Base-by-base conservation (phyloP, 2,113 vertebrate species). In the Pavo muticus region DNA sequence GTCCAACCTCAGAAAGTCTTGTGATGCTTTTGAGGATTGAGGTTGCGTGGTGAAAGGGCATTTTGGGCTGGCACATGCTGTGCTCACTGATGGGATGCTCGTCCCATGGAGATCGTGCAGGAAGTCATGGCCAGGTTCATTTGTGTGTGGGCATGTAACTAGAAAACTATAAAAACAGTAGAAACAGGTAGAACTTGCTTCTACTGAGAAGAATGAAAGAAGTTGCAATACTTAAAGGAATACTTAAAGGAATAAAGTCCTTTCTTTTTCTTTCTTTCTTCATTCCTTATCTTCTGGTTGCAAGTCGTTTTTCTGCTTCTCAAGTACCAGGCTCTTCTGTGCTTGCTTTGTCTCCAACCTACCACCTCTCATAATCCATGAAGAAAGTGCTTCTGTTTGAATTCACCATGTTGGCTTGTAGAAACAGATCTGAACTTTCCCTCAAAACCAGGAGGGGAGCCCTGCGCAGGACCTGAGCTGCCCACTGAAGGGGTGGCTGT, bases 121-220 rank as follows among this genome's bases (percentile, higher is more conserved):
- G n/a, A 45, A 60, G 64, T 60, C 16, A n/a, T 1, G 10, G 0
- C 16, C 24, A 92, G 57, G 18, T 72, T 35, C 0, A 0, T 37
- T 18, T 21, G 7, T 32, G 29, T 63, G 40, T 56, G 47, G 14
- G 27, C 2, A 4, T 16, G 73, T 2, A 52, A 54, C 35, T 30
- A 63, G 14, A 70, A 57, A 30, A 52, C 16, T 69, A 30, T 52
- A 50, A 63, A 78, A 73, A 35, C 5, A 56, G 30, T 5, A 57
- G 67, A 45, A 87, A 73, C 12, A 30, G 5, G 67, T 69, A 45
- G 63, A 78, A 87, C 60, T 44, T 45, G 32, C 67, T 90, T 50
- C 72, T 74, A 61, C 17, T 8, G 20, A 73, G 60, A 77, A 61
- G 39, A 77, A 72, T 30, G 67, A 68, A 87, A 83, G 40, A 68